Evolutionary conservation across 2,797 vertebrate species (phyloP).

Genomic region (Gymnoscopelus microlampas): DNA sequence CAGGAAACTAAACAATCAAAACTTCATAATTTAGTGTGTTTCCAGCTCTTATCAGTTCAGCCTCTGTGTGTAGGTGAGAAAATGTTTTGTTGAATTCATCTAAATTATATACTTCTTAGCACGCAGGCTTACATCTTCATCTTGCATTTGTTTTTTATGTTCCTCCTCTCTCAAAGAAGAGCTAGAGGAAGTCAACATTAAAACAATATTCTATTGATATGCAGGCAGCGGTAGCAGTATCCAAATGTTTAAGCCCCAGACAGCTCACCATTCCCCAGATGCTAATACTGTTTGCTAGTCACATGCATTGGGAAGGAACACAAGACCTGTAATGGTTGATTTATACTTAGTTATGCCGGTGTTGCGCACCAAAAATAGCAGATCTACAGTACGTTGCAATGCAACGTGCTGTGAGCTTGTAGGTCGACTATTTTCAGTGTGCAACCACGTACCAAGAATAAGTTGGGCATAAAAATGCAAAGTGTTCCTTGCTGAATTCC

Average conservation of each 20-base stretch:
- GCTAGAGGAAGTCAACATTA: not conserved
- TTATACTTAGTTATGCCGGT: too few relatives aligned
- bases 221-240: slow-evolving; percentile 1
- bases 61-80: not conserved
- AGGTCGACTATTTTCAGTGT: too few relatives aligned
- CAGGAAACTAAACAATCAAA: too few relatives aligned
- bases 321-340: slow-evolving; percentile 30
- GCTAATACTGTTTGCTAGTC: slow-evolving; percentile 25
- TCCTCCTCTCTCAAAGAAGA: not conserved
- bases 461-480: slow-evolving; percentile 55
- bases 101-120: not conserved
- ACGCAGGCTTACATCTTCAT: not conserved
- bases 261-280: slow-evolving; percentile 15
- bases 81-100: not conserved
- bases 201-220: slow-evolving; percentile 10
- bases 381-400: too few relatives aligned
- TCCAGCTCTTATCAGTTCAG: not conserved
- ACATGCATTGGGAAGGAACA: slow-evolving; percentile 18
- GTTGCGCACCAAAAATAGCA: too few relatives aligned
- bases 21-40: slow-evolving; percentile 1
- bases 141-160: slow-evolving; percentile 36
- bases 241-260: slow-evolving; percentile 22
- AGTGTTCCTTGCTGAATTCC: slow-evolving; percentile 65
- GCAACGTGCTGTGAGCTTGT: too few relatives aligned
- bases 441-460: too few relatives aligned